Evolutionary conservation across 2,888 invertebrate genomes (phyloP), one percentile per base, ranked within the genome.

Genomic region (Ommatoiulus sabulosus): DNA sequence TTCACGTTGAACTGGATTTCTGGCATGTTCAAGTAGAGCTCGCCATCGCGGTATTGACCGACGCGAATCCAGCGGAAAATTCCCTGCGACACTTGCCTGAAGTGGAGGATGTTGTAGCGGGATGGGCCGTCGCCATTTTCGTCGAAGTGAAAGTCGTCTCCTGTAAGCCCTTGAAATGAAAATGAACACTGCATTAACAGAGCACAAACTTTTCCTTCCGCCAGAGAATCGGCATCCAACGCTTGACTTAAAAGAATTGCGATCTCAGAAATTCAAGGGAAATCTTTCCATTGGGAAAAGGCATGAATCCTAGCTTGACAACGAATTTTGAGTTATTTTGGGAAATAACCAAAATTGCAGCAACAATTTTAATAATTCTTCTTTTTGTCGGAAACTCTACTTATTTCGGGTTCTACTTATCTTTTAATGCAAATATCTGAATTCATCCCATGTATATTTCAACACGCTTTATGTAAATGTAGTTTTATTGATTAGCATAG

Each of bases 31-130:
- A 97, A 93, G 87, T 95, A 94, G 15, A 98, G 94, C 91, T 95
- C 95, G 35, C 97, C 97, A 91, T 97, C 96, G 90, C 96, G 93
- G 92, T 97, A 98, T 92, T 96, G 95, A 0, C 98, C 98, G 0
- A 98, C 97, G 90, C 96, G 95, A 57, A 97, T 94, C 97, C 98
- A 98, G 90, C 95, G 94, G 93, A 96, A 97, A 90, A 94, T 94
- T 0, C 96, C 96, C 0, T 94, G 94, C 0, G 95, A 93, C 10
- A 95, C 94, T 92, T 97, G 97, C 92, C 97, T 97, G 94, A 98
- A 99, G 93, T 98, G 98, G 90, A 98, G 96, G 91, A 99, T 98
- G 92, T 98, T 97, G 94, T 99, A 99, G 84, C 98, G 94, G 0
- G 98, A 97, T 0, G 98, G 98, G 0, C 98, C 98, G 91, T 98